Conservation (phyloP, 1,140 invertebrate species). For the Prorops nasuta region DNA sequence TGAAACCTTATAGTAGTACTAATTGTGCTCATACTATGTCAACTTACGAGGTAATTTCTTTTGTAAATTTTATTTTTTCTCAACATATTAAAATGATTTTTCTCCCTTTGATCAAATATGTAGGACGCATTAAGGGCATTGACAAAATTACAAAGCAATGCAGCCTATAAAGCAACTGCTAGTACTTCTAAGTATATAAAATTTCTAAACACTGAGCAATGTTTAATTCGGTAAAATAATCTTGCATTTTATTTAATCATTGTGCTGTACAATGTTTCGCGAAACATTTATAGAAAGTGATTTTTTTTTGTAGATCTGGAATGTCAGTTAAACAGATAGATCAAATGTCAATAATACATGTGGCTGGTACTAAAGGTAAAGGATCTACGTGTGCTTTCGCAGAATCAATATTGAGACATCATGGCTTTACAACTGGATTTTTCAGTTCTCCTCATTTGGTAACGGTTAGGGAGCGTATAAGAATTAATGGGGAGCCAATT, state of each 20-base stretch:
- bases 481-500: conserved; percentile 82
- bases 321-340: conserved; percentile 66
- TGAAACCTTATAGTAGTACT: conserved; percentile 16
- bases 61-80: conserved; percentile 2
- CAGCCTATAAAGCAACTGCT: conserved; percentile 38
- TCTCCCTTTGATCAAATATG: no score
- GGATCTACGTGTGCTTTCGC: conserved; percentile 91
- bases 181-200: conserved; percentile 27
- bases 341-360: conserved; percentile 82
- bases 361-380: conserved; percentile 95
- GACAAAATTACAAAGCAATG: conserved; percentile 69
- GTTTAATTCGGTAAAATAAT: conserved; percentile 53
- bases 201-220: conserved; percentile 56
- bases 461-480: conserved; percentile 88
- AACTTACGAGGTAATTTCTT: conserved; percentile 27
- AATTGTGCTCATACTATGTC: not conserved
- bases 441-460: conserved; percentile 95
- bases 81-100: not conserved
- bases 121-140: conserved; percentile 64
- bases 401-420: conserved; percentile 83
- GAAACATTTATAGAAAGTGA: conserved; percentile 1
- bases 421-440: conserved; percentile 90
- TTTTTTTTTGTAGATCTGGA: conserved; percentile 58
- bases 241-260: conserved; percentile 10
- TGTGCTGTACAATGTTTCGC: conserved; percentile 2